Evolutionary conservation across 2,888 invertebrate species (phyloP).

Genomic region (Pyralis farinalis): DNA sequence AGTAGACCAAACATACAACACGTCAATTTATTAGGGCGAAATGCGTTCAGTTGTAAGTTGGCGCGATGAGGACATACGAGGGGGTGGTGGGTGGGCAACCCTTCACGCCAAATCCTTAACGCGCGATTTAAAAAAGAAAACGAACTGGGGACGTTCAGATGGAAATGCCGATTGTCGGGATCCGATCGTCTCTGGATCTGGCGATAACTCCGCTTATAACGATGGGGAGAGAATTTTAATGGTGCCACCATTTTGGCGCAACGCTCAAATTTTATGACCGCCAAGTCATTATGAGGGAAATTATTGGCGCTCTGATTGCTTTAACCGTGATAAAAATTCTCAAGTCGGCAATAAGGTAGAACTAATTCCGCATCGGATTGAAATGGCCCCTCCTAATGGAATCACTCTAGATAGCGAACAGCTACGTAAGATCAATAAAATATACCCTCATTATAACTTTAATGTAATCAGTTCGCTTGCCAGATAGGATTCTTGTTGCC

Average conservation of each 20-base stretch:
- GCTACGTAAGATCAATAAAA: slow-evolving; percentile 14
- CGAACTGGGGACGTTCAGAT: slow-evolving; percentile 70
- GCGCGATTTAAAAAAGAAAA: slow-evolving; percentile 81
- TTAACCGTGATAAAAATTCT: slow-evolving; percentile 80
- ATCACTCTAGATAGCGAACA: slow-evolving; percentile 21
- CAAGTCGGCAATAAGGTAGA: slow-evolving; percentile 78
- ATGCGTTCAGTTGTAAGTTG: slow-evolving; percentile 46
- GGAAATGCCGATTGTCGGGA: slow-evolving; percentile 76
- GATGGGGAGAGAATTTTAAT: slow-evolving; percentile 80
- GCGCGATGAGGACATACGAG: slow-evolving; percentile 65
- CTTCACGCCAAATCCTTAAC: slow-evolving; percentile 78
- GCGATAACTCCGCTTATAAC: slow-evolving; percentile 78
- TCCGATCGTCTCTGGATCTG: slow-evolving; percentile 48
- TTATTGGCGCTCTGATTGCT: slow-evolving; percentile 81
- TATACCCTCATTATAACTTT: slow-evolving; percentile 10
- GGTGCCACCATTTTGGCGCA: slow-evolving; percentile 79
- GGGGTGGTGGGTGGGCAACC: slow-evolving; percentile 54
- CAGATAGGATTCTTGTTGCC: slow-evolving; percentile 7
- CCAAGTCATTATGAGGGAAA: slow-evolving; percentile 79
- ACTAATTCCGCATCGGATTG: slow-evolving; percentile 74
- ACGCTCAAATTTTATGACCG: slow-evolving; percentile 80
- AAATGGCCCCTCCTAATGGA: slow-evolving; percentile 48
- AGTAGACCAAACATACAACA: slow-evolving; percentile 33
- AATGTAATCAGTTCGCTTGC: slow-evolving; percentile 13
- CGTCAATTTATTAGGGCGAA: slow-evolving; percentile 42